Conservation (phyloP, 1,140 invertebrate genomes). For the Calephelis virginiensis region DNA sequence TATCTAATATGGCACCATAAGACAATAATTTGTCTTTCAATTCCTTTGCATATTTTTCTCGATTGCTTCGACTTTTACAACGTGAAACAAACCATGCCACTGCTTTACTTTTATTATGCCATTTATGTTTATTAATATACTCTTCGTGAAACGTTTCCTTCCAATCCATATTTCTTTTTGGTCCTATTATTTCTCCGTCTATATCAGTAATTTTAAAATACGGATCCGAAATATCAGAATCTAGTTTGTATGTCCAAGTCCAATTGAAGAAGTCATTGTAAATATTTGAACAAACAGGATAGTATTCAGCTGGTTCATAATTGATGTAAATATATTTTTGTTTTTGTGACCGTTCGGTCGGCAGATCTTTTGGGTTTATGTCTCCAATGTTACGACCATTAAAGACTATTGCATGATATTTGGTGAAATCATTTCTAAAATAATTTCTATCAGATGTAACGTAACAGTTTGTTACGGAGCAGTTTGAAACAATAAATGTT, state of each 20-base stretch:
- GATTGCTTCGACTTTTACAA: slow-evolving; percentile 77
- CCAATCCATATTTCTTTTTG: slow-evolving; percentile 47
- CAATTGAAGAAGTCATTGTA: slow-evolving; percentile 77
- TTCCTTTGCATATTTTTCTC: slow-evolving; percentile 79
- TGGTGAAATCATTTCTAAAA: slow-evolving; percentile 38
- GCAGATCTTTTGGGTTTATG: neutral
- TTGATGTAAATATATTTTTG: slow-evolving; percentile 63
- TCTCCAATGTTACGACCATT: slow-evolving; percentile 34
- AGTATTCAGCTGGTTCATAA: slow-evolving; percentile 64
- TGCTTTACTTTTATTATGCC: slow-evolving; percentile 58
- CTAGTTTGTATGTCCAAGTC: slow-evolving; percentile 82
- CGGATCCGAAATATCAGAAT: slow-evolving; percentile 74
- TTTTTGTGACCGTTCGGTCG: slow-evolving; percentile 33
- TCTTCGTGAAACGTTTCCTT: slow-evolving; percentile 41
- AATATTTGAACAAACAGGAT: slow-evolving; percentile 51
- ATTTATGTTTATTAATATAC: slow-evolving; percentile 39
- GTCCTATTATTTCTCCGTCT: slow-evolving; percentile 49
- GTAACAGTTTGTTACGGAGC: slow-evolving; percentile 45
- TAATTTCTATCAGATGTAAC: slow-evolving; percentile 43
- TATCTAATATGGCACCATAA: slow-evolving; percentile 75
- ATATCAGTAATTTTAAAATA: slow-evolving; percentile 58
- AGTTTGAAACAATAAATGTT: too few relatives aligned
- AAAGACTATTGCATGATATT: slow-evolving; percentile 59
- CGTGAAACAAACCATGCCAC: slow-evolving; percentile 84
- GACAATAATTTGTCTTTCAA: slow-evolving; percentile 76